Evolutionary conservation across 2,797 vertebrate genomes (phyloP).

Genomic region (Pempheris klunzingeri): DNA sequence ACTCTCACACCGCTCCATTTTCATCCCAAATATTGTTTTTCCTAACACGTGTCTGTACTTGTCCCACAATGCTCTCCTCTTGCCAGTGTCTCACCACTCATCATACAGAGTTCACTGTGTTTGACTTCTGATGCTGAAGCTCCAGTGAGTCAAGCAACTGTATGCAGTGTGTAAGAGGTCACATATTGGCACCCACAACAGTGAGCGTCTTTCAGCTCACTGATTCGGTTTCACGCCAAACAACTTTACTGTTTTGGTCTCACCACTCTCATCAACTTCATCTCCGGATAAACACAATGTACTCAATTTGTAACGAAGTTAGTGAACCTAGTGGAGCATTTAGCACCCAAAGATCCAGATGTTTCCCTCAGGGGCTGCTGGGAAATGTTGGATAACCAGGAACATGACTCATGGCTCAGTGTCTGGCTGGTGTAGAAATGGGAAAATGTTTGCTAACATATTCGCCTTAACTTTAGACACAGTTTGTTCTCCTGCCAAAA

Average conservation of each 20-base stretch:
- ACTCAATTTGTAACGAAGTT: no score
- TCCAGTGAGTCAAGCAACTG: neutral
- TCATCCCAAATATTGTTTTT: slow-evolving; percentile 7
- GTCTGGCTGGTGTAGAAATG: no score
- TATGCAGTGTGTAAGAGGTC: neutral
- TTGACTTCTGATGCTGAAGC: neutral
- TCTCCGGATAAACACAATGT: no score
- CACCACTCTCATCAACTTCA: no score
- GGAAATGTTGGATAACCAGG: neutral
- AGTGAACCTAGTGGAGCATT: neutral
- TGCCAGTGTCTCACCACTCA: no score
- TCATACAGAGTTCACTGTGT: neutral
- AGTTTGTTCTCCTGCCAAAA: no score
- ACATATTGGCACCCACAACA: neutral
- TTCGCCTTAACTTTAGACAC: no score
- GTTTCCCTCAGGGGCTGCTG: neutral
- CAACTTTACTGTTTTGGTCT: no score
- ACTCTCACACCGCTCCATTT: neutral
- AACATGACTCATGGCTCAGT: neutral
- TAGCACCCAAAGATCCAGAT: neutral
- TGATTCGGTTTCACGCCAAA: neutral
- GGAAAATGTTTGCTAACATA: no score
- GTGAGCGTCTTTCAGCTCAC: neutral
- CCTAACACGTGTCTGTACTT: neutral
- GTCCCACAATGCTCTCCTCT: neutral